Evolutionary conservation across 2,797 vertebrate species (phyloP).

Genomic region (Syncerus caffer): DNA sequence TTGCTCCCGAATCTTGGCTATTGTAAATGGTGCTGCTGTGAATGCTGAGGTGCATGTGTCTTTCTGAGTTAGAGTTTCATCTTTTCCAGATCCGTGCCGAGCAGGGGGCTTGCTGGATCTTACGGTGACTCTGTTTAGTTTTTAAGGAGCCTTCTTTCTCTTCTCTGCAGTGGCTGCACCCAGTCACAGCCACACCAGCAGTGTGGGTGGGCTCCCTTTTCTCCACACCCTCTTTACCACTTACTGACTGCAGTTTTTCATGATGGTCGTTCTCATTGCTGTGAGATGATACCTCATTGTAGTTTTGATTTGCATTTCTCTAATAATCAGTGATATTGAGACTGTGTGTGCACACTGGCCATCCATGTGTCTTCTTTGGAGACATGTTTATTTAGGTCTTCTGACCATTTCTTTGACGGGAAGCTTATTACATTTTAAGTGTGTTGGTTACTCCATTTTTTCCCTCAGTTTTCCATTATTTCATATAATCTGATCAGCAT

Average conservation of each 20-base stretch:
- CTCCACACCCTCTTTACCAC: not conserved
- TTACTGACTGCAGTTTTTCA: not conserved
- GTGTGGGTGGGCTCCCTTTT: not conserved
- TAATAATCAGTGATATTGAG: not conserved
- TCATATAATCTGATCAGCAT: not conserved
- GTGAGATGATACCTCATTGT: not conserved
- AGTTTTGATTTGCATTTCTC: not conserved
- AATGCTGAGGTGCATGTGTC: not conserved
- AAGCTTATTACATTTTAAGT: not conserved
- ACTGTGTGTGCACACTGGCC: not conserved
- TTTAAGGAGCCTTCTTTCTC: not conserved
- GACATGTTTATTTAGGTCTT: not conserved
- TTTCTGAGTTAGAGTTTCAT: not conserved
- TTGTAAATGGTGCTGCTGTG: not conserved
- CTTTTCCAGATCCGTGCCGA: not conserved
- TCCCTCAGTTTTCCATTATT: not conserved
- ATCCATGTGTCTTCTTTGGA: not conserved
- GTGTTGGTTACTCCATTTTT: not conserved
- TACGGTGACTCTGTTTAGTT: not conserved
- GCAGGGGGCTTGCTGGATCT: not conserved
- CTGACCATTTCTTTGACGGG: not conserved
- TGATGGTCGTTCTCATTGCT: accelerated
- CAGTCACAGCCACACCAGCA: not conserved
- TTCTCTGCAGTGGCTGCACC: not conserved
- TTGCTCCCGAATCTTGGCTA: not conserved